Percentiles rank a stretch among this genome's conserved stretches.
Evolutionary conservation across 1,140 invertebrate species (phyloP).

Genomic region (Euwallacea similis): DNA sequence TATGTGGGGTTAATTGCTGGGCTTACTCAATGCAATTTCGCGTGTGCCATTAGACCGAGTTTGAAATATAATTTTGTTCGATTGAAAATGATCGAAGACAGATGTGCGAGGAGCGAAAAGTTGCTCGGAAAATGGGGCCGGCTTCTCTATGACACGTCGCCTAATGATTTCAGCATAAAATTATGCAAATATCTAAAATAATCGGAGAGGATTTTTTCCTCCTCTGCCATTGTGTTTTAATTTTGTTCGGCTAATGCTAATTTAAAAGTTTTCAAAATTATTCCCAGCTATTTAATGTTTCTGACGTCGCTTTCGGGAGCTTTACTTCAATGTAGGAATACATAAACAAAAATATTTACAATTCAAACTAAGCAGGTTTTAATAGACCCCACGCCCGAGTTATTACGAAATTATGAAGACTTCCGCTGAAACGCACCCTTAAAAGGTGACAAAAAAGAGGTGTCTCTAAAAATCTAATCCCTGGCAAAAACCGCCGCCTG

Average conservation of each 20-base stretch:
- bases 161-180: constrained; percentile 25
- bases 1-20: background rate
- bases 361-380: constrained; percentile 50
- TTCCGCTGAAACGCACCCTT: constrained; percentile 10
- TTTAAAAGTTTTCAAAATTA: constrained; percentile 42
- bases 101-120: too few species aligned
- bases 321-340: constrained; percentile 37
- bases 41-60: too few species aligned
- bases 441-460: constrained; percentile 31
- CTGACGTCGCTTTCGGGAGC: constrained; percentile 13
- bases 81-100: too few species aligned
- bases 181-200: constrained; percentile 33
- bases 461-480: constrained; percentile 48
- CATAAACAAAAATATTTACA: constrained; percentile 47
- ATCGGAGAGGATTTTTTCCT: constrained; percentile 34
- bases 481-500: constrained; percentile 47
- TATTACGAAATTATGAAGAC: constrained; percentile 35
- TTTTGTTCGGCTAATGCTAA: constrained; percentile 40
- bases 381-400: constrained; percentile 40
- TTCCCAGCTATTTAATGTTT: constrained; percentile 9
- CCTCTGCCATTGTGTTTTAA: constrained; percentile 39
- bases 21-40: too few species aligned
- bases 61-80: too few species aligned
- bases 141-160: constrained; percentile 8
- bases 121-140: too few species aligned